Evolutionary conservation across 1,140 invertebrate species (phyloP).

Genomic region (Pollicipes pollicipes): DNA sequence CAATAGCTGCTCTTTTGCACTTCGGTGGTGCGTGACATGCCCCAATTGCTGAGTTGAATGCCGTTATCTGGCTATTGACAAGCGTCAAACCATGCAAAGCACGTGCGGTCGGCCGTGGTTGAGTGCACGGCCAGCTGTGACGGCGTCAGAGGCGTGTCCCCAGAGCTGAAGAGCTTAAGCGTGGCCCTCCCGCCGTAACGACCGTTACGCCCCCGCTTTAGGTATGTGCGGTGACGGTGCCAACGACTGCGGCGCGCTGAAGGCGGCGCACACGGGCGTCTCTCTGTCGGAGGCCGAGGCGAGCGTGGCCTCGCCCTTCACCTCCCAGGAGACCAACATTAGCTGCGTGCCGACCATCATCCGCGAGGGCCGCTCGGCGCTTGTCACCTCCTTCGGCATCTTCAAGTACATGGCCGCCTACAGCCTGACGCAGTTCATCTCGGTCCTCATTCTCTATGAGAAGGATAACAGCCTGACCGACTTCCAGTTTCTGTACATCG

Average conservation of each 20-base stretch:
- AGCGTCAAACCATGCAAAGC: too few species aligned
- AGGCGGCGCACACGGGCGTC: conserved; percentile 84
- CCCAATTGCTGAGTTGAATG: too few species aligned
- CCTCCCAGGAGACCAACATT: conserved; percentile 73
- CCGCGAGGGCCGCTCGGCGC: conserved; percentile 57
- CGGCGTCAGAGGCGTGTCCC: too few species aligned
- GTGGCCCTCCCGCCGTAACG: too few species aligned
- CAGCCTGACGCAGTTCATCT: conserved; percentile 72
- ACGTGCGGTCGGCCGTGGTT: too few species aligned
- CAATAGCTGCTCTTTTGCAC: too few species aligned
- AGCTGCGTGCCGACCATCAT: conserved; percentile 58
- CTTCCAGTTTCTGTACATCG: conserved; percentile 66
- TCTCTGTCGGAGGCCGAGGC: conserved; percentile 86
- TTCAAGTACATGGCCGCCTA: conserved; percentile 97
- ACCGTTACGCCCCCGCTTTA: too few species aligned
- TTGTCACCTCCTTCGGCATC: conserved; percentile 86
- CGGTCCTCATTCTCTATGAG: conserved; percentile 74
- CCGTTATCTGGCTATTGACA: too few species aligned
- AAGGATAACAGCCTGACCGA: conserved; percentile 57
- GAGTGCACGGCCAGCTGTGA: too few species aligned
- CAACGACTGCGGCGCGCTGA: conserved; percentile 82
- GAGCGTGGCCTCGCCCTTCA: conserved; percentile 85
- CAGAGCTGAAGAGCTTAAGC: too few species aligned
- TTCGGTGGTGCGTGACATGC: too few species aligned
- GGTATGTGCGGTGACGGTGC: conserved; percentile 86